Evolutionary conservation across 1,140 invertebrate genomes (phyloP).

Genomic region (Lepidurus couesii): DNA sequence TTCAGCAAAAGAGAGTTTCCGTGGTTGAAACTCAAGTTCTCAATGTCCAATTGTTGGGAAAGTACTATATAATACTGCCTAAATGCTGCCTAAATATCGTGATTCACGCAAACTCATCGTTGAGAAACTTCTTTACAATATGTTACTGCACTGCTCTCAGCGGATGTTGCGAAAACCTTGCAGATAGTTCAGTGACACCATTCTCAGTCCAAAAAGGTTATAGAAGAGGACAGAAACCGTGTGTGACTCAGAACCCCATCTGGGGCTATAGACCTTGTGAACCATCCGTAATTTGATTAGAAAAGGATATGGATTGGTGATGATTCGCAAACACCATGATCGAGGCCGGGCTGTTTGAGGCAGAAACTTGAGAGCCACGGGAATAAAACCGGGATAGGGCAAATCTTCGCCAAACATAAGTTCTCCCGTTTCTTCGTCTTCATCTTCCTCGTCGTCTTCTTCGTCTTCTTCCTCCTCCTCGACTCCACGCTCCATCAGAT

Average conservation of each 20-base stretch:
- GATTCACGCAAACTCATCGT: too few relatives aligned
- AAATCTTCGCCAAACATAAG: constrained; percentile 45
- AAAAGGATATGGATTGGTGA: constrained; percentile 99
- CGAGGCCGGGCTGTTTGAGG: constrained; percentile 77
- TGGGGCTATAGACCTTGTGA: not conserved
- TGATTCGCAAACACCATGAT: constrained; percentile 87
- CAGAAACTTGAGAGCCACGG: constrained; percentile 72
- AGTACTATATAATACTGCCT: too few relatives aligned
- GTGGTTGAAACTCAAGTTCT: too few relatives aligned
- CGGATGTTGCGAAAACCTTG: too few relatives aligned
- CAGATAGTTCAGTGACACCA: too few relatives aligned
- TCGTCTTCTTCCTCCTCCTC: constrained; percentile 39
- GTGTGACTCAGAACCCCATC: not conserved
- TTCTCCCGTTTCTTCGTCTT: constrained; percentile 37
- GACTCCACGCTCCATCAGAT: constrained; percentile 38
- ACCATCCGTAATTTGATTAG: not conserved
- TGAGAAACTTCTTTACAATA: too few relatives aligned
- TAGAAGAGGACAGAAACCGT: not conserved
- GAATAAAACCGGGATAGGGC: constrained; percentile 82
- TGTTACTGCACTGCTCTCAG: too few relatives aligned
- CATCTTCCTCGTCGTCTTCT: constrained; percentile 36
- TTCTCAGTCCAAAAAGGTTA: too few relatives aligned
- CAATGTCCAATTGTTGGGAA: too few relatives aligned
- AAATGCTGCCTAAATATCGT: too few relatives aligned
- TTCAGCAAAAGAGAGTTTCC: too few relatives aligned